Conservation (phyloP, 23 tunicate genomes). For the Ascidia mentula region DNA sequence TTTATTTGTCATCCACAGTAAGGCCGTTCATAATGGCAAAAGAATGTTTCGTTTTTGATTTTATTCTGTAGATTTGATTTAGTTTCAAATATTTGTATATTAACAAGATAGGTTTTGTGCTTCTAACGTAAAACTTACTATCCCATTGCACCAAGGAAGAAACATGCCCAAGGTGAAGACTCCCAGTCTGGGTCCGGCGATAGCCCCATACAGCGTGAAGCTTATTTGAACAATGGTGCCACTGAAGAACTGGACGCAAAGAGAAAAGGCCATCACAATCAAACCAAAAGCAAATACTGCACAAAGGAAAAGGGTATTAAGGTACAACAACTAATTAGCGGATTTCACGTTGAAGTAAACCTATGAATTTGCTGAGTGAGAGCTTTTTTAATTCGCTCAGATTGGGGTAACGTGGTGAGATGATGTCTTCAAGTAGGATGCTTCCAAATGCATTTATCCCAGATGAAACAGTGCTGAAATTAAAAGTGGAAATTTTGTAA, state of each 20-base stretch:
- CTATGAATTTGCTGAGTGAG: slow-evolving; percentile 28
- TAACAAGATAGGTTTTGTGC: too few relatives aligned
- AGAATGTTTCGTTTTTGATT: too few relatives aligned
- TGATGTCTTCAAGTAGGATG: slow-evolving; percentile 33
- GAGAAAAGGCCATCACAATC: neutral
- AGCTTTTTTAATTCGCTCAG: slow-evolving; percentile 11
- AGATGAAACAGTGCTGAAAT: slow-evolving; percentile 59
- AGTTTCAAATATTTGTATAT: too few relatives aligned
- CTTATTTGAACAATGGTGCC: slow-evolving; percentile 27
- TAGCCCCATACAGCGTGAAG: slow-evolving; percentile 22
- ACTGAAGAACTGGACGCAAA: neutral
- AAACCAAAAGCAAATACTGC: neutral
- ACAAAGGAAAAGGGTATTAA: too few relatives aligned
- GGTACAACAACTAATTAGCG: too few relatives aligned
- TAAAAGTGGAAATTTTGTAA: neutral
- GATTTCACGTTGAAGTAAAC: slow-evolving; percentile 17
- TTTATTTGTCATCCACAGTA: too few relatives aligned
- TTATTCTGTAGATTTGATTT: too few relatives aligned
- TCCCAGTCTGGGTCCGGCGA: slow-evolving; percentile 46
- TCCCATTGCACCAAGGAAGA: slow-evolving; percentile 40
- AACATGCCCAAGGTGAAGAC: slow-evolving; percentile 48
- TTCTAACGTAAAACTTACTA: slow-evolving; percentile 5
- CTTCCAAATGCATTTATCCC: slow-evolving; percentile 54
- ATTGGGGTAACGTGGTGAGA: slow-evolving; percentile 23
- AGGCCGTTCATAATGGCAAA: too few relatives aligned